Percentiles rank a stretch among this genome's conserved stretches.
These are phyloP conservation scores for Acanthosoma haemorrhoidale DNA, from an alignment of 2,888 invertebrate species.

Conservation along the genomic window DNA sequence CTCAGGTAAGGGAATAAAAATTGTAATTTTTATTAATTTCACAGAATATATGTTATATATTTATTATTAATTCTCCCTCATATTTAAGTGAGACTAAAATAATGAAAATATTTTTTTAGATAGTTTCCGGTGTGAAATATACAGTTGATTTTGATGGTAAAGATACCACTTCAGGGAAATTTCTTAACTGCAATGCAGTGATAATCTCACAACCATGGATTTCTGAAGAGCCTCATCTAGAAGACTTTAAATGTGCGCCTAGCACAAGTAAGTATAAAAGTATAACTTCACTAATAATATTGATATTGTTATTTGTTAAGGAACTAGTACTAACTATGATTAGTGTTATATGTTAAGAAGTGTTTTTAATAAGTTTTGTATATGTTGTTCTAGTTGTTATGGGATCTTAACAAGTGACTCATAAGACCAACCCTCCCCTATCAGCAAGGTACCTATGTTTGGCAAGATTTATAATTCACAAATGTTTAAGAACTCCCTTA, in stretches of 20 bases:
- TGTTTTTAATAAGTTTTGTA: no score
- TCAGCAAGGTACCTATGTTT: neutral
- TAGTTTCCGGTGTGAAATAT: slow-evolving; percentile 23
- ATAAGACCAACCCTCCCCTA: neutral
- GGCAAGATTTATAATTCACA: neutral
- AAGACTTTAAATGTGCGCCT: neutral
- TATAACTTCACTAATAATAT: no score
- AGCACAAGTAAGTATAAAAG: no score
- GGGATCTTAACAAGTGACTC: neutral
- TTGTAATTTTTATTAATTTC: neutral
- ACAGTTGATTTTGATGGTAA: neutral
- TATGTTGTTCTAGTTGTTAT: no score
- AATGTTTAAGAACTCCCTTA: no score
- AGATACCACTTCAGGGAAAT: neutral
- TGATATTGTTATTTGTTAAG: neutral
- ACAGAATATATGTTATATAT: no score
- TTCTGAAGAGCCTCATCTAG: neutral
- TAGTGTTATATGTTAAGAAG: no score
- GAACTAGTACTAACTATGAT: neutral
- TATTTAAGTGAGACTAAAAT: neutral
- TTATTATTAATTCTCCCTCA: neutral
- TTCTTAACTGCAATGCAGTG: neutral
- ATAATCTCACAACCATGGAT: slow-evolving; percentile 27
- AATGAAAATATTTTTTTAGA: neutral
- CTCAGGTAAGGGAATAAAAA: slow-evolving; percentile 1